A percentile compares a stretch with the other conserved stretches of the same genome.
phyloP scores from a whole-genome alignment of 2,888 invertebrate species.

The Aleiodes alternator region DNA sequence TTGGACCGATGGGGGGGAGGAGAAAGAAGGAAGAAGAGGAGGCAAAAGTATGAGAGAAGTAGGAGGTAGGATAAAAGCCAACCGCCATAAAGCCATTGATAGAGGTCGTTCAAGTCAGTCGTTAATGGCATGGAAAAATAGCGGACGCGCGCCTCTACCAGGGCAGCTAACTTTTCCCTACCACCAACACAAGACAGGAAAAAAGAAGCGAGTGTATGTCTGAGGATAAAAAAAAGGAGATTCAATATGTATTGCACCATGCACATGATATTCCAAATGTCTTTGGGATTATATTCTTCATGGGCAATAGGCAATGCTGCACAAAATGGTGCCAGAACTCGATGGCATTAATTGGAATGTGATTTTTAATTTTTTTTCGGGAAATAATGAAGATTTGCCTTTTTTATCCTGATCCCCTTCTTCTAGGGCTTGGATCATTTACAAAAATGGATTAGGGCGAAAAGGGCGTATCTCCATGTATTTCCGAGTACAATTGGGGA shows the following conservation, averaged over 20 bases:
- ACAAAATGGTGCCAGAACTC: too few relatives aligned
- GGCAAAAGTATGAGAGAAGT: slow-evolving; percentile 13
- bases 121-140: slow-evolving; percentile 72
- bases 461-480: too few relatives aligned
- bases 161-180: slow-evolving; percentile 65
- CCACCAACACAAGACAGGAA: slow-evolving; percentile 46
- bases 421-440: too few relatives aligned
- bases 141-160: slow-evolving; percentile 50
- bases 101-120: slow-evolving; percentile 68
- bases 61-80: slow-evolving; percentile 63
- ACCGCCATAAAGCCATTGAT: slow-evolving; percentile 70
- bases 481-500: too few relatives aligned
- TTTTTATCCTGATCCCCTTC: too few relatives aligned
- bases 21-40: background rate
- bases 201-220: slow-evolving; percentile 37
- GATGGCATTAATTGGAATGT: too few relatives aligned
- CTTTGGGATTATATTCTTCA: slow-evolving; percentile 7
- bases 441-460: too few relatives aligned
- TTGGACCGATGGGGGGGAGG: slow-evolving; percentile 27
- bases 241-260: slow-evolving; percentile 21
- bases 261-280: slow-evolving; percentile 35
- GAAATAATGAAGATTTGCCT: too few relatives aligned
- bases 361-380: too few relatives aligned
- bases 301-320: slow-evolving; percentile 12
- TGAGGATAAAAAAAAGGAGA: background rate